Base-by-base conservation (phyloP, 2,888 invertebrate species). In the Cephalotes varians region DNA sequence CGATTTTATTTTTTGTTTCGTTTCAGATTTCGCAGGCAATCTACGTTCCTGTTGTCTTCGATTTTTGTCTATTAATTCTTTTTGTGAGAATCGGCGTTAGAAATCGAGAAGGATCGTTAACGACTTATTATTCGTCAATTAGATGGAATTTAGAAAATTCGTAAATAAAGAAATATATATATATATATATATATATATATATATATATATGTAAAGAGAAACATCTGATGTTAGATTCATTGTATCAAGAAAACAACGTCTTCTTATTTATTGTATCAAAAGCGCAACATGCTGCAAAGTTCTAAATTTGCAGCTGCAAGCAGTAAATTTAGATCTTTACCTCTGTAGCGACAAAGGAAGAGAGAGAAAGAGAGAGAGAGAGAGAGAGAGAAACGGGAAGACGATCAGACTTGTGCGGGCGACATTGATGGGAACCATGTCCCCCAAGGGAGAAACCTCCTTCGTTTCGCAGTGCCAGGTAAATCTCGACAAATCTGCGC, bases 401-500 rank as follows among this genome's bases (percentile, higher is more conserved):
- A 56, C 12, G 21, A 62, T 71, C 37, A 21, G 60, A 21, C 25
- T 15, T 28, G 51, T n/a, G 1, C 44, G 37, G 5, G 18, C 34
- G 81, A 54, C 60, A 71, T 85, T 82, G 85, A 86, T 85, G 82
- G 83, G 72, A 58, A 69, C 58, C 18, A 60, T 37, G 60, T 37
- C 44, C 62, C 76, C 81, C 69, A 76, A 49, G 77, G 80, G 71
- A n/a, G n/a, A 64, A 80, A 58, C 54, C 34, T 72, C 51, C 62
- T 88, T 86, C 79, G 77, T 85, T 86, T 82, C 44, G 67, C 7
- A 47, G 71, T 2, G 40, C 56, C 85, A 85, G 89, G 86, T 87
- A 79, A 84, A 80, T 69, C 69, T 58, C 76, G 67, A 82, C 71
- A 72, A 89, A 90, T 90, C 88, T 85, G 86, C 77, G 85, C 85